Evolutionary conservation across 2,797 vertebrate species (phyloP).

Genomic region (Centroberyx gerrardi): DNA sequence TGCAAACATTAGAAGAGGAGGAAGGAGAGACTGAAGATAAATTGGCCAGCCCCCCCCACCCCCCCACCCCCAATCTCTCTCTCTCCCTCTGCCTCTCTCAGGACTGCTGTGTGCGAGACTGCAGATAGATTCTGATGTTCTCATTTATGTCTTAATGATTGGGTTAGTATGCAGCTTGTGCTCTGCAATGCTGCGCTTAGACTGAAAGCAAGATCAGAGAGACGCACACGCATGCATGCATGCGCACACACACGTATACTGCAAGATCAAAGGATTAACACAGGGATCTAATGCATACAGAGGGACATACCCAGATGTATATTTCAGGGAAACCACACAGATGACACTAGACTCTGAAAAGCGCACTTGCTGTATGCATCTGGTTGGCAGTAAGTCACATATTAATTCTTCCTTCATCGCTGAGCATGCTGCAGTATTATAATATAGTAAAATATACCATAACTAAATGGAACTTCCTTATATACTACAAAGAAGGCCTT

Average conservation of each 20-base stretch:
- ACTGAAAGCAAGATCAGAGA: conserved; percentile 72
- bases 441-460: conserved; percentile 20
- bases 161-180: conserved; percentile 88
- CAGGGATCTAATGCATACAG: conserved; percentile 46
- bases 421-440: conserved; percentile 8
- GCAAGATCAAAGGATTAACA: conserved; percentile 57
- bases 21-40: conserved; percentile 74
- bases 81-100: conserved; percentile 58
- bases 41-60: conserved; percentile 70
- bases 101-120: conserved; percentile 75
- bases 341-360: conserved; percentile 19
- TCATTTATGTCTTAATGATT: conserved; percentile 90
- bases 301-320: conserved; percentile 27
- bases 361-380: conserved; percentile 7
- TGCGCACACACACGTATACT: conserved; percentile 38
- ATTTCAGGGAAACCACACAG: conserved; percentile 14
- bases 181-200: conserved; percentile 80
- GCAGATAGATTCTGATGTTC: conserved; percentile 84
- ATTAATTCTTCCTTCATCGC: not conserved
- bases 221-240: conserved; percentile 47
- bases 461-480: not conserved
- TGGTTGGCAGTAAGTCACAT: conserved; percentile 13
- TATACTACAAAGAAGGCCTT: not conserved
- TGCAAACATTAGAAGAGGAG: conserved; percentile 72
- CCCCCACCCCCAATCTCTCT: conserved; percentile 19